Evolutionary conservation across 2,888 invertebrate genomes (phyloP).

Genomic region (Tenthredo distinguenda): DNA sequence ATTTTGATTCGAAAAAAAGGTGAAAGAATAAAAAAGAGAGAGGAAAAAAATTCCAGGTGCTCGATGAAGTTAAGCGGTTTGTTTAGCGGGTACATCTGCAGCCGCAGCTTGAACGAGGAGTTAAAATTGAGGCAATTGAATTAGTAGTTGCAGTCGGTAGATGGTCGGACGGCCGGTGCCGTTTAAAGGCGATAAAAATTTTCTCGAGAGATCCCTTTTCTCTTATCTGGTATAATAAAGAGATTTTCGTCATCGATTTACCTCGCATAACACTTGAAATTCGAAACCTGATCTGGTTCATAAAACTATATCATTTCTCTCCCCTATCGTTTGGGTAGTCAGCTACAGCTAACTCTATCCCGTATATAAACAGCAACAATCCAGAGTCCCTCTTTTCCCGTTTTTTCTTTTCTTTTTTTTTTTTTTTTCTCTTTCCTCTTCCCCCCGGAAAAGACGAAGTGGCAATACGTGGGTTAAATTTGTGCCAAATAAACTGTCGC

Average conservation of each 20-base stretch:
- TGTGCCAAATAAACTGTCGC: slow-evolving; percentile 31
- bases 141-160: not conserved
- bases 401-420: not conserved
- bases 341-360: not conserved
- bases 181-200: not conserved
- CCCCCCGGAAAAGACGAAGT: slow-evolving; percentile 24
- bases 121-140: not conserved
- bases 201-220: not conserved
- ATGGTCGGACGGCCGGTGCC: not conserved
- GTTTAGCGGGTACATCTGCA: too few species aligned
- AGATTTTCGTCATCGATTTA: not conserved
- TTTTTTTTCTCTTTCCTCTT: not conserved
- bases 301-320: slow-evolving; percentile 19
- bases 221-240: not conserved
- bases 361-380: too few species aligned
- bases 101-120: not conserved
- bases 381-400: not conserved
- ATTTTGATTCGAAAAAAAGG: too few species aligned
- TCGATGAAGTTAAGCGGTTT: too few species aligned
- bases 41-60: too few species aligned
- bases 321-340: not conserved
- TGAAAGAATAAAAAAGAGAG: too few species aligned
- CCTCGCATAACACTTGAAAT: not conserved
- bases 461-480: slow-evolving; percentile 41
- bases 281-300: not conserved